Evolutionary conservation across 1,140 invertebrate species (phyloP), one percentile per base, ranked within the genome.

Genomic region (Cydia amplana): DNA sequence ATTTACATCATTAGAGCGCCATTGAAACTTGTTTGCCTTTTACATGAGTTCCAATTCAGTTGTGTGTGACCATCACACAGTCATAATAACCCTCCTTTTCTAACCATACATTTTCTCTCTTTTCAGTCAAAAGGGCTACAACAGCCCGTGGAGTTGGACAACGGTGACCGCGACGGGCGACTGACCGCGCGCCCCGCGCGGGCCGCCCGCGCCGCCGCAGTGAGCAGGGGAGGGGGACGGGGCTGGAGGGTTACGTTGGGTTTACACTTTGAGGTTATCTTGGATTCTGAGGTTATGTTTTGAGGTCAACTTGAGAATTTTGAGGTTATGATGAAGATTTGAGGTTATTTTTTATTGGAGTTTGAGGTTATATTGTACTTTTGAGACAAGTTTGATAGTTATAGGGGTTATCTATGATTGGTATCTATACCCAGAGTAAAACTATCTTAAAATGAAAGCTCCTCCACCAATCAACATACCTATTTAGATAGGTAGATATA

Each of bases 71-170:
- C 40, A 43, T 43, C 2, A 1, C 3, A 25, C 3, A 1, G 3
- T 25, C 25, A 25, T 28, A 43, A 16, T 46, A 46, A 3, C 12
- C 43, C 43, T 51, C 49, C 49, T 18, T 7, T 51, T 18, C 51
- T 82, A 82, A 82, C 49, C 36, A 64, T 72, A 4, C 51, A n/a
- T 20, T 80, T 74, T 80, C 74, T 83, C 73, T 84, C 64, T 83
- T 90, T 89, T 55, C 92, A 93, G 92, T 77, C 92, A 93, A 85
- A 93, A 93, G 79, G 84, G 86, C 80, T 92, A 93, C 88, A 91
- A 84, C 85, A 91, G 90, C 80, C 91, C 91, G 63, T 93, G 92
- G 92, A 91, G 85, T 84, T 93, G 92, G 92, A 93, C 91, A 78
- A 92, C 91, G 74, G 92, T 93, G 85, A 92, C 92, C 0, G 92